Evolutionary conservation across 2,797 vertebrate species (phyloP), one percentile per base, ranked within the genome.

Genomic region (Chaenodraco wilsoni): DNA sequence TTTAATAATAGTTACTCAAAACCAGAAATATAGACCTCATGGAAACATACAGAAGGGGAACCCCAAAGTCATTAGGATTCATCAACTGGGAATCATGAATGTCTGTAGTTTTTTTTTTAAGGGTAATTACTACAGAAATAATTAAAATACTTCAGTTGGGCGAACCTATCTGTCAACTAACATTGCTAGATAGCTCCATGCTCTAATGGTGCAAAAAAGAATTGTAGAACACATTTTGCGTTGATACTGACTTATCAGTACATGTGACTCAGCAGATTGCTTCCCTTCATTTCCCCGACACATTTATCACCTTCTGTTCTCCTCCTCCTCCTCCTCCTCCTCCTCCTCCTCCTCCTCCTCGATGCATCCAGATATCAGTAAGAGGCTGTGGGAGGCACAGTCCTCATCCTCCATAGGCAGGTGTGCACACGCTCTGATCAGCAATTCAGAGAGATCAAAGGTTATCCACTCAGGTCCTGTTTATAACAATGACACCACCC

Each of bases 371-470:
- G 65, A 72, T 68, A 73, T 65, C 69, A 59, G 61, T 10, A 51
- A 37, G 62, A 66, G 69, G 49, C n/a, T 17, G 83, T 81, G 82
- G 86, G 79, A 86, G 83, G 70, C 73, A 78, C 52, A 74, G 69
- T 73, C 71, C 64, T 78, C 27, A 27, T 27, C 75, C 13, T 9
- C 57, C 72, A 76, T 69, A 80, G 76, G 74, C 65, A 77, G 75
- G 71, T 72, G 55, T 27, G 50, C 13, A 9, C 33, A 75, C 33
- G 3, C 78, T 70, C 72, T 51, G 66, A 79, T 90, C 76, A 76
- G 82, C 81, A 81, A 86, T 87, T 87, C 79, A 87, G 61, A 17
- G 27, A 74, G 87, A 74, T 82, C 82, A 84, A 72, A 87, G 86
- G 79, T 88, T 77, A 87, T 65, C 72, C 80, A 83, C 83, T 82